phyloP scores from a whole-genome alignment of 2,888 invertebrate species.

The Macaria liturata region DNA sequence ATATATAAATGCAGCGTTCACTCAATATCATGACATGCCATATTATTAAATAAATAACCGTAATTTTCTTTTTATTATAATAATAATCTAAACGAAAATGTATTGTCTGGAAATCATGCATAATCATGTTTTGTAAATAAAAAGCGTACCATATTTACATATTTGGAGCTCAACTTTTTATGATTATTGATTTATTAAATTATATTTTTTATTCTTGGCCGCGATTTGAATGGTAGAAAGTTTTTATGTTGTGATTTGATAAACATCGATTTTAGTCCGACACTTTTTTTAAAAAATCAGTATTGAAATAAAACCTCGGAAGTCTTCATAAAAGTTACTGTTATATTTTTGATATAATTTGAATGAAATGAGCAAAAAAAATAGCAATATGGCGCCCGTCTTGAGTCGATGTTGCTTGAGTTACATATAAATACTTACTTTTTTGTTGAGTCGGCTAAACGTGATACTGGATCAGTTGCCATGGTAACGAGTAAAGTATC shows the following conservation, averaged over 20 bases:
- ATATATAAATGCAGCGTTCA: conserved; percentile 14
- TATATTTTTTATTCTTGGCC: conserved; percentile 27
- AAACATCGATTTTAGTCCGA: too few relatives aligned
- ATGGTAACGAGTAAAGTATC: conserved; percentile 56
- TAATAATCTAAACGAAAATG: conserved; percentile 14
- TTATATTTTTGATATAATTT: too few relatives aligned
- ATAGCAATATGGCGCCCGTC: too few relatives aligned
- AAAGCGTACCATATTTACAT: conserved; percentile 29
- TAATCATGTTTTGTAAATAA: conserved; percentile 40
- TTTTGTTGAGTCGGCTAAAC: conserved; percentile 49
- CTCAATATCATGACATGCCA: conserved; percentile 24
- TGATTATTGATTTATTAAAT: conserved; percentile 29
- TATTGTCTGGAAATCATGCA: conserved; percentile 21
- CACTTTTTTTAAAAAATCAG: too few relatives aligned
- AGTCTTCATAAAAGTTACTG: too few relatives aligned
- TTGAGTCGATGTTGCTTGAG: too few relatives aligned
- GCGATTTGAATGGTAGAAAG: conserved; percentile 18
- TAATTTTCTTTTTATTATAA: conserved; percentile 13
- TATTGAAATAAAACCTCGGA: too few relatives aligned
- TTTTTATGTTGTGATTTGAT: conserved; percentile 14
- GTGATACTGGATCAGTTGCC: conserved; percentile 65
- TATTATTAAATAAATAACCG: conserved; percentile 21
- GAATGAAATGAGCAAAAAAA: too few relatives aligned
- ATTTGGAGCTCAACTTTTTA: conserved; percentile 37
- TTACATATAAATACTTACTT: conserved; percentile 5